Evolutionary conservation across 2,888 invertebrate genomes (phyloP), one percentile per base, ranked within the genome.

Genomic region (Cabera pusaria): DNA sequence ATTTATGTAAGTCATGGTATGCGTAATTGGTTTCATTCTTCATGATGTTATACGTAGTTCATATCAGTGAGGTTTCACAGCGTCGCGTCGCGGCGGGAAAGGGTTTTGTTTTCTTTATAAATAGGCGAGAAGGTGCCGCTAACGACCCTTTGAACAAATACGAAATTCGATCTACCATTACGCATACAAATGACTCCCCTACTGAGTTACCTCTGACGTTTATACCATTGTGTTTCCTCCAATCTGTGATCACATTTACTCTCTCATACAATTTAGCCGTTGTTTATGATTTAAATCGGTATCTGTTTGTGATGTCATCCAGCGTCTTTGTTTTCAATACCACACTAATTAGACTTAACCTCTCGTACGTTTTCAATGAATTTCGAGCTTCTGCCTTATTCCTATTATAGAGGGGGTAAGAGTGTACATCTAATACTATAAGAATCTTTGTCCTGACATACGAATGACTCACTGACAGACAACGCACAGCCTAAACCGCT

Each of bases 161-260:
- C 84, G 85, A 87, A 87, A 88, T 86, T 87, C 82, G 85, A 87
- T 88, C 84, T 78, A 70, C 82, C 77, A 87, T 86, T 84, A 83
- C 85, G 80, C 82, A 84, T 85, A 87, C 85, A 84, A 85, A 86
- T 82, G 76, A 70, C 70, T 77, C 76, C 85, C 65, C 60, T 64
- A 58, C 54, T 60, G 54, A 61, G 58, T 59, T 55, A 46, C 59
- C 64, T 59, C 69, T 62, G 56, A 59, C 62, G 63, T 65, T 60
- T 65, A 72, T 14, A 67, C 72, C 72, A 79, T 82, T 82, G 83
- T 83, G 74, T 80, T 69, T 62, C 52, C 57, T 72, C 64, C 71
- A 72, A 78, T 77, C 76, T 64, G 42, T 56, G 72, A 73, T 75
- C 62, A 64, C 60, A 50, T 56, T 43, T 25, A 29, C 46, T 63